Evolutionary conservation across 1,140 invertebrate genomes (phyloP).

Genomic region (Cydia amplana): DNA sequence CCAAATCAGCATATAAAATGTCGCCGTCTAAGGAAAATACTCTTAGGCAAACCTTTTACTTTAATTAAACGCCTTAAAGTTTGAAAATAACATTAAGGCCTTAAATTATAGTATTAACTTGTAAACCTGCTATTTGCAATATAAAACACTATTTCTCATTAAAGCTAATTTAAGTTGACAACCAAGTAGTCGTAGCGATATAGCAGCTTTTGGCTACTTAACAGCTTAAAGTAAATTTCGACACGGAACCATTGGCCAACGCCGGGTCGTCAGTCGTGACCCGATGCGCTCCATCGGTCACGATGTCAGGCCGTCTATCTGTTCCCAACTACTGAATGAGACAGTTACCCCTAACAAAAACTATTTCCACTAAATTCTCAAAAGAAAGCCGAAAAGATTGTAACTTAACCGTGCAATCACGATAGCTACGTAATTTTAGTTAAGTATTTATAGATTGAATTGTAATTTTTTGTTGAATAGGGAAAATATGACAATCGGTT

Average conservation of each 20-base stretch:
- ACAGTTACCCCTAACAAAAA: constrained; percentile 45
- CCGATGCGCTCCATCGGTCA: constrained; percentile 50
- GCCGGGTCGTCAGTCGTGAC: constrained; percentile 58
- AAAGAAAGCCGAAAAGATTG: constrained; percentile 39
- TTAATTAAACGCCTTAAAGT: too few species aligned
- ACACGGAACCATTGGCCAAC: constrained; percentile 41
- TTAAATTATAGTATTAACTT: too few species aligned
- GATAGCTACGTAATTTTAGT: constrained; percentile 42
- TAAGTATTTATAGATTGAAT: constrained; percentile 30
- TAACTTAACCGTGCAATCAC: constrained; percentile 62
- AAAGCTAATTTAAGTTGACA: neutral
- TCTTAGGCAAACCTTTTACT: too few species aligned
- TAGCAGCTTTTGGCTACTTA: constrained; percentile 7
- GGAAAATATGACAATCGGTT: constrained; percentile 23
- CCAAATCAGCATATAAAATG: too few species aligned
- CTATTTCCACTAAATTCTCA: constrained; percentile 44
- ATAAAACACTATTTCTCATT: neutral
- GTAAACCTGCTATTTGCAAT: neutral
- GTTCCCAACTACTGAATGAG: constrained; percentile 52
- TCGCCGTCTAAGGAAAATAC: too few species aligned
- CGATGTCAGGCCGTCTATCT: constrained; percentile 39
- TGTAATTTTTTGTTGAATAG: constrained; percentile 13
- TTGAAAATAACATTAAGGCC: too few species aligned
- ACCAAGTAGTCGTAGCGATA: neutral
- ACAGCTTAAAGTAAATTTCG: constrained; percentile 36